Base-by-base conservation (phyloP, 1,140 invertebrate genomes). In the Neuroterus valhalla region DNA sequence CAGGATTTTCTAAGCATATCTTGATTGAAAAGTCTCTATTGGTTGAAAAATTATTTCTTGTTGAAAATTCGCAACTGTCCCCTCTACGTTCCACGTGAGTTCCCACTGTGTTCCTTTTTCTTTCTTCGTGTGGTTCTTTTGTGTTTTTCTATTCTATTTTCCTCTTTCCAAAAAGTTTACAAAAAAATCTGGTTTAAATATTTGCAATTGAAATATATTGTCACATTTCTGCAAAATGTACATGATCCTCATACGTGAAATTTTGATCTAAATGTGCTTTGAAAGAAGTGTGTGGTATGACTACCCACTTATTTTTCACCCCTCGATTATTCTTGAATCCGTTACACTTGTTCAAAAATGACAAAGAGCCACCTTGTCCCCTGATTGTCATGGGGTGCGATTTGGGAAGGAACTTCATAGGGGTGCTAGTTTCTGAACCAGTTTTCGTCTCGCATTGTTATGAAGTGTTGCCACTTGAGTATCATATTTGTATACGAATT, bases 401-500 rank as follows among this genome's bases (percentile, higher is more conserved):
- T 68, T 62, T 11, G 66, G 50, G 72, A 43, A 55, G 66, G 74
- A 26, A 45, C 69, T 71, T 69, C 70, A 74, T 69, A 82, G 81
- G 83, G 85, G 84, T 81, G 69, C 68, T 68, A 38, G 76, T 68
- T 78, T 75, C 70, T 77, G 80, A 79, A 86, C 87, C 80, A 85
- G 85, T 88, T 89, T 82, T 68, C 67, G 78, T 81, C 80, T 84
- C 62, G 77, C 76, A 82, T 85, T 86, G 86, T 89, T 82, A 85
- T 84, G 55, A 84, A 86, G 82, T 87, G 83, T 85, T 81, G 82
- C 79, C 86, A 85, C 85, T 88, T 74, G 78, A 84, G 83, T 86
- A 85, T 83, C 79, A 31, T 82, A 85, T 87, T 87, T 86, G 87
- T 88, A 87, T 88, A 85, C 84, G 88, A 88, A 88, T 89, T 85